phyloP scores from a whole-genome alignment of 2,888 invertebrate genomes.

The Epiperipatus broadwayi region DNA sequence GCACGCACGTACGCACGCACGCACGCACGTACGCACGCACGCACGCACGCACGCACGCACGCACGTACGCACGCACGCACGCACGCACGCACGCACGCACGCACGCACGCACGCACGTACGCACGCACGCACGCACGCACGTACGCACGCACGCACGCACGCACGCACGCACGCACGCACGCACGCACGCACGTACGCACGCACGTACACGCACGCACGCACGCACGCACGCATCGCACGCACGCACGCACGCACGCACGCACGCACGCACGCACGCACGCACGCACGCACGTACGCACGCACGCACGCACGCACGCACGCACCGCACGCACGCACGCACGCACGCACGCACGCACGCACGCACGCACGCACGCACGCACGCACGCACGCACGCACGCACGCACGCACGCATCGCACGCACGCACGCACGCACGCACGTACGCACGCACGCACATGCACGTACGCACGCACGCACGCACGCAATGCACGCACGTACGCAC shows the following conservation, averaged over 20 bases:
- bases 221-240: too few species aligned
- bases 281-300: slow-evolving; percentile 3
- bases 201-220: slow-evolving; percentile 7
- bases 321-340: too few species aligned
- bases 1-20: slow-evolving; percentile 13
- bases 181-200: slow-evolving; percentile 13
- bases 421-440: slow-evolving; percentile 12
- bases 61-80: slow-evolving; percentile 13
- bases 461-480: slow-evolving; percentile 3
- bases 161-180: slow-evolving; percentile 14
- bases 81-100: slow-evolving; percentile 14
- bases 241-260: slow-evolving; percentile 1
- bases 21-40: slow-evolving; percentile 13
- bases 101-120: slow-evolving; percentile 14
- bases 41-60: slow-evolving; percentile 13
- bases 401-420: too few species aligned
- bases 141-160: slow-evolving; percentile 14
- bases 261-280: slow-evolving; percentile 3
- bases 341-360: slow-evolving; percentile 3
- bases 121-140: slow-evolving; percentile 14
- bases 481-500: too few species aligned
- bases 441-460: slow-evolving; percentile 11
- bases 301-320: slow-evolving; percentile 3
- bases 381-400: slow-evolving; percentile 8
- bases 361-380: slow-evolving; percentile 3